phyloP scores from a whole-genome alignment of 2,113 vertebrate genomes.

The Cynocephalus volans region DNA sequence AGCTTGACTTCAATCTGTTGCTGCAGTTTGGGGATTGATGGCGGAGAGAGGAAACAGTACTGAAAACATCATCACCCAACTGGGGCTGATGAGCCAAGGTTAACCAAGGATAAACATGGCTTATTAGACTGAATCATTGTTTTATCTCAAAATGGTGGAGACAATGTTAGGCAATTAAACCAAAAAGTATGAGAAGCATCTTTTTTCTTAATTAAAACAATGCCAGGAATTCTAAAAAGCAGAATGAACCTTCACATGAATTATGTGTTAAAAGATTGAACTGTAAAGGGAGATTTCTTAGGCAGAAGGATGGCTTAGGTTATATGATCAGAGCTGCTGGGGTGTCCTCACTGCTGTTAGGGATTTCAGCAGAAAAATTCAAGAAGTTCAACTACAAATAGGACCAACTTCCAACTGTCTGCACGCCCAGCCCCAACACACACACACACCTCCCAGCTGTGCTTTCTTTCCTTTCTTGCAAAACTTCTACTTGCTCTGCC shows the following conservation, averaged over 20 bases:
- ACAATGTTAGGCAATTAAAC: neutral
- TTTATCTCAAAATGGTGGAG: neutral
- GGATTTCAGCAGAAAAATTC: neutral
- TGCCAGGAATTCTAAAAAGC: neutral
- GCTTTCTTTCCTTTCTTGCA: neutral
- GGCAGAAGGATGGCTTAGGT: neutral
- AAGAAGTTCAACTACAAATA: neutral
- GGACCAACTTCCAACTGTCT: neutral
- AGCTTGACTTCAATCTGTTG: neutral
- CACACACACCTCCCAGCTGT: fast-evolving
- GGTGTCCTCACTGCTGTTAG: fast-evolving
- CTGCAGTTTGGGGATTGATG: neutral
- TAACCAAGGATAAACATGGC: neutral
- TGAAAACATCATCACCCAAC: neutral
- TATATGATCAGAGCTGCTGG: neutral
- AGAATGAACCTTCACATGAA: neutral
- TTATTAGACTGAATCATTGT: neutral
- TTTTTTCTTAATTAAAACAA: neutral
- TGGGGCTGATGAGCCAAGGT: neutral
- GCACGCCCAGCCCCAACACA: too few relatives aligned
- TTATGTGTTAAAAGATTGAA: neutral
- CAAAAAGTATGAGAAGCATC: neutral
- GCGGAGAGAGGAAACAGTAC: neutral
- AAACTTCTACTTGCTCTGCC: neutral
- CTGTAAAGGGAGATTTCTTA: neutral